These are phyloP conservation scores for Catostomus latipinnis DNA, from an alignment of 2,797 vertebrate species.

Conservation along the genomic window DNA sequence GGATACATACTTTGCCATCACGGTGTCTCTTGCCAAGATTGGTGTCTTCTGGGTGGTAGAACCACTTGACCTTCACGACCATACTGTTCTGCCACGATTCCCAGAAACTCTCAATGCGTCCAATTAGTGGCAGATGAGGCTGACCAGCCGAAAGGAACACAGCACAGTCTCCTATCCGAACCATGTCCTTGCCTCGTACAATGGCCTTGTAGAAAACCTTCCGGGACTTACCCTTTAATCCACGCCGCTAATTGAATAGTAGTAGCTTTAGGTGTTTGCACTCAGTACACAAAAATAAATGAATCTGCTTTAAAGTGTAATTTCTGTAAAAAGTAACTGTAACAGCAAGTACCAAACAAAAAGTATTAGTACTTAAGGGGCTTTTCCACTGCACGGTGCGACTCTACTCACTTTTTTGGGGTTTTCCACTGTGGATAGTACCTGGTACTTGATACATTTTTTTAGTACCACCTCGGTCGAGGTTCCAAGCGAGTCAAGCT, in stretches of 20 bases:
- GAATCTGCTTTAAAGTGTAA: neutral
- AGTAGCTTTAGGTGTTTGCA: neutral
- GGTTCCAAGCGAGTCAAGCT: too few relatives aligned
- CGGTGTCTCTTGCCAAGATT: constrained; percentile 92
- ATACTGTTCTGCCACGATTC: constrained; percentile 97
- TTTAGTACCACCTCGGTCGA: too few relatives aligned
- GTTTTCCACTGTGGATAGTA: too few relatives aligned
- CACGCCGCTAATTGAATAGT: constrained; percentile 82
- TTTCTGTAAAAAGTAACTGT: neutral
- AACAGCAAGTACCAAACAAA: too few relatives aligned
- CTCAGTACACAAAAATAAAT: neutral
- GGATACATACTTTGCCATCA: constrained; percentile 81
- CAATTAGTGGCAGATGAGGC: constrained; percentile 93
- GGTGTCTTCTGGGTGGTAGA: constrained; percentile 98
- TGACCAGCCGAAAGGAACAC: constrained; percentile 95
- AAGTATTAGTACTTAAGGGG: too few relatives aligned
- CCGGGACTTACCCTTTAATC: constrained; percentile 94
- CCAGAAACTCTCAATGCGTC: constrained; percentile 97
- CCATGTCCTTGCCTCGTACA: constrained; percentile 90
- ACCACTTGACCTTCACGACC: constrained; percentile 99
- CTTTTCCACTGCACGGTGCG: too few relatives aligned
- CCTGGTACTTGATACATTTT: too few relatives aligned
- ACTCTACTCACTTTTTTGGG: too few relatives aligned
- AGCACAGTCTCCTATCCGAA: constrained; percentile 92
- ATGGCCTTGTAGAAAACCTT: constrained; percentile 99